Conservation (phyloP, 2,888 invertebrate species). For the Schizaphis graminum region DNA sequence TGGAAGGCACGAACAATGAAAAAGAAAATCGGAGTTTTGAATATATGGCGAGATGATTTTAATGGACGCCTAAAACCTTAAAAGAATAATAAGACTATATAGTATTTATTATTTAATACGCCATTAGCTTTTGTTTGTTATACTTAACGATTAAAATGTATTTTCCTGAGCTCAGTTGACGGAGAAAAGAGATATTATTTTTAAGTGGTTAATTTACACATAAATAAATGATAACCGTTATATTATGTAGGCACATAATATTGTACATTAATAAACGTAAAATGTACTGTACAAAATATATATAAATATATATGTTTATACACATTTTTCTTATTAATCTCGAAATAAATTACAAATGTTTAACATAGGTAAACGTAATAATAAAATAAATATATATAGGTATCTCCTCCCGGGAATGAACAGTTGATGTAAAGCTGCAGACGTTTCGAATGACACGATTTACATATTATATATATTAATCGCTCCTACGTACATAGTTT, state of each 20-base stretch:
- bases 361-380: not conserved
- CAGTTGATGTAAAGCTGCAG: not conserved
- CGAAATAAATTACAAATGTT: constrained; percentile 5
- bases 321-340: not conserved
- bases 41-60: no score
- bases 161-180: not conserved
- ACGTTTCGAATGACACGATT: not conserved
- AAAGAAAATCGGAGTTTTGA: no score
- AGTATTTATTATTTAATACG: no score
- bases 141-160: not conserved
- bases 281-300: not conserved
- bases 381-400: not conserved
- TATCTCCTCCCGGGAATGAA: not conserved
- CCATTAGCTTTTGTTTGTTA: not conserved
- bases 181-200: not conserved
- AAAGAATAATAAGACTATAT: no score
- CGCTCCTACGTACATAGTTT: not conserved
- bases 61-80: no score
- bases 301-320: not conserved
- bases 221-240: not conserved
- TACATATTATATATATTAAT: constrained; percentile 14
- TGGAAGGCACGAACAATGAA: no score
- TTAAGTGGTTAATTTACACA: not conserved
- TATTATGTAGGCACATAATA: not conserved
- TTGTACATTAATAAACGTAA: not conserved